phyloP scores from a whole-genome alignment of 2,888 invertebrate species.

The Apoda limacodes region DNA sequence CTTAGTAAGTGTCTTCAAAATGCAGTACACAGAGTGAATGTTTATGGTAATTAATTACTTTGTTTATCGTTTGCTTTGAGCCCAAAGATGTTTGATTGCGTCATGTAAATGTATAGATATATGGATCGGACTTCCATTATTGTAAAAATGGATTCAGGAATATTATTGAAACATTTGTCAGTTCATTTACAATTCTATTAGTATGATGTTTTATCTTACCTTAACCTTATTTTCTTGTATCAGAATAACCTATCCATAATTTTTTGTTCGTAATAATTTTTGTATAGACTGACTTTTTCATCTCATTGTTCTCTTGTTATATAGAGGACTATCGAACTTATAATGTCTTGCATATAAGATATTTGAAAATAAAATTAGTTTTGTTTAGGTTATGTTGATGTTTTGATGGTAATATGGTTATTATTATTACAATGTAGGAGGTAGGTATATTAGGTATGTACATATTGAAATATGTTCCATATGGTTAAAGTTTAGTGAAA shows the following conservation, averaged over 20 bases:
- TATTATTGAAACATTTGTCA: too few relatives aligned
- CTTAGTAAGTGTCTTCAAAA: too few relatives aligned
- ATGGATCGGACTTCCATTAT: too few relatives aligned
- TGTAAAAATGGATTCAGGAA: too few relatives aligned
- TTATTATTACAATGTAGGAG: slow-evolving; percentile 29
- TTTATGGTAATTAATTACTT: too few relatives aligned
- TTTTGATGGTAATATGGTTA: slow-evolving; percentile 62
- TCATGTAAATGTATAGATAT: slow-evolving; percentile 60
- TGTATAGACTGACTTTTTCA: slow-evolving; percentile 41
- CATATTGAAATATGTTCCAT: slow-evolving; percentile 11
- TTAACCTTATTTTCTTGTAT: slow-evolving; percentile 58
- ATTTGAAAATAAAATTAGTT: slow-evolving; percentile 14
- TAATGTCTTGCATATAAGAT: slow-evolving; percentile 5
- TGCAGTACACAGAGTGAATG: too few relatives aligned
- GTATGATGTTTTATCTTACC: too few relatives aligned
- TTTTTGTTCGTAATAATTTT: slow-evolving; percentile 64
- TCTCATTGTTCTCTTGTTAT: slow-evolving; percentile 27
- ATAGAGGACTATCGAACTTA: slow-evolving; percentile 7
- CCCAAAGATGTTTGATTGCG: slow-evolving; percentile 62
- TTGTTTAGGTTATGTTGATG: slow-evolving; percentile 66
- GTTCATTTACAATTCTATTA: too few relatives aligned
- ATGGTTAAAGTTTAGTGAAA: too few relatives aligned
- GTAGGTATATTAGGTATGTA: slow-evolving; percentile 22
- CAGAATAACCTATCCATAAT: slow-evolving; percentile 56
- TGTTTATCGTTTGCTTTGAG: too few relatives aligned